phyloP scores from a whole-genome alignment of 2,113 vertebrate genomes.

The Copsychus sechellarum region DNA sequence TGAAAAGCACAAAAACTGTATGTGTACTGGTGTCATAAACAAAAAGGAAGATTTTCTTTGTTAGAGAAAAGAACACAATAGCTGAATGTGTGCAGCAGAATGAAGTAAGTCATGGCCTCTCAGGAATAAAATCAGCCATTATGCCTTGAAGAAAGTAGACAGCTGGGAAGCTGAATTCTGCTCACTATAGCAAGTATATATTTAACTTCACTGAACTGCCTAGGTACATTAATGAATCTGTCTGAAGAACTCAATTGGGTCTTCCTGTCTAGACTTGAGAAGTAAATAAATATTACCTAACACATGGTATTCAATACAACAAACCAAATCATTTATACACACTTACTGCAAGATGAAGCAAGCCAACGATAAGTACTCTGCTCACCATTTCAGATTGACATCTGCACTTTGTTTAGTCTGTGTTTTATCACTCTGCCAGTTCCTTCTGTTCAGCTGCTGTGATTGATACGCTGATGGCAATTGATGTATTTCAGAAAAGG shows the following conservation, averaged over 20 bases:
- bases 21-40: background rate
- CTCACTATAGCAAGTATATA: background rate
- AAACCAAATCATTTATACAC: background rate
- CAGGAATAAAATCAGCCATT: background rate
- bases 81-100: background rate
- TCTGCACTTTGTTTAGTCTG: background rate
- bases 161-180: constrained; percentile 2
- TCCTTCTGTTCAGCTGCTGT: background rate
- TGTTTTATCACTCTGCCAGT: background rate
- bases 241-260: background rate
- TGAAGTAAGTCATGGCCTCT: background rate
- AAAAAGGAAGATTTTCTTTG: background rate
- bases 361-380: background rate
- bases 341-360: background rate
- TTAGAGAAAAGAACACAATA: background rate
- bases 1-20: background rate
- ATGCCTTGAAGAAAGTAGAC: background rate
- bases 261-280: constrained; percentile 43
- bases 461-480: background rate
- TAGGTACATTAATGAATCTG: background rate
- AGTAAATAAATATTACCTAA: constrained; percentile 39
- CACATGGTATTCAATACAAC: background rate
- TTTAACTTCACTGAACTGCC: background rate
- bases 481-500: background rate
- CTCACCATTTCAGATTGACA: background rate